phyloP scores from a whole-genome alignment of 1,140 invertebrate genomes.

The Linepithema humile region DNA sequence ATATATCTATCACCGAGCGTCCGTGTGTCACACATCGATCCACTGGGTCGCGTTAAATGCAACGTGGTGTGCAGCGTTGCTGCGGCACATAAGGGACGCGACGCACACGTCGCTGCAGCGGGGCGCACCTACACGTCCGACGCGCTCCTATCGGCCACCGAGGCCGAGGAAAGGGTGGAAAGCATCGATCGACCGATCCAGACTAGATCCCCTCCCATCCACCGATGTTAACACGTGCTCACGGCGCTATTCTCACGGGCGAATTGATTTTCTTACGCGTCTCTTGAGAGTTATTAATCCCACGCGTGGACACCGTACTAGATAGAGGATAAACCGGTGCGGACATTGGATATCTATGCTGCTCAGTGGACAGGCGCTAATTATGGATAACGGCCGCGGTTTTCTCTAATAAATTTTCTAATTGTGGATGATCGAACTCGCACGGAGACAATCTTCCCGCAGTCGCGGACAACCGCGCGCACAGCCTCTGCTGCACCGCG shows the following conservation, averaged over 20 bases:
- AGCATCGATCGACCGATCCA: conserved; percentile 59
- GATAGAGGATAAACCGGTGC: conserved; percentile 47
- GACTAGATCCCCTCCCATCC: conserved; percentile 54
- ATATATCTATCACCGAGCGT: conserved; percentile 45
- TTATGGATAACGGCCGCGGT: conserved; percentile 47
- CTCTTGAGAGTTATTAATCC: conserved; percentile 62
- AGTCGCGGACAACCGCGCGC: not conserved
- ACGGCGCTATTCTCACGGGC: conserved; percentile 52
- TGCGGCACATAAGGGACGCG: conserved; percentile 49
- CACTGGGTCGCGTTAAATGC: conserved; percentile 81
- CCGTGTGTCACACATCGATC: conserved; percentile 58
- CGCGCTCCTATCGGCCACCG: conserved; percentile 7
- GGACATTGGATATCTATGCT: conserved; percentile 49
- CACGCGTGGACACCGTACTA: conserved; percentile 44
- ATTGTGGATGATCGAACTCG: conserved; percentile 30
- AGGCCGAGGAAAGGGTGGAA: conserved; percentile 59
- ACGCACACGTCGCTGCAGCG: conserved; percentile 37
- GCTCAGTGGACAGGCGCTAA: conserved; percentile 41
- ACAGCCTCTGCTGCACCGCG: not conserved
- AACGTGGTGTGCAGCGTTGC: conserved; percentile 72
- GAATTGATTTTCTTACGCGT: conserved; percentile 59
- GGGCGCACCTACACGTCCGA: conserved; percentile 40
- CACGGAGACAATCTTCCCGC: conserved; percentile 3
- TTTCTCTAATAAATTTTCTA: conserved; percentile 46
- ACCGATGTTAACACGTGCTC: conserved; percentile 52